Evolutionary conservation across 2,113 vertebrate genomes (phyloP), one percentile per base, ranked within the genome.

Genomic region (Microtus oregoni): DNA sequence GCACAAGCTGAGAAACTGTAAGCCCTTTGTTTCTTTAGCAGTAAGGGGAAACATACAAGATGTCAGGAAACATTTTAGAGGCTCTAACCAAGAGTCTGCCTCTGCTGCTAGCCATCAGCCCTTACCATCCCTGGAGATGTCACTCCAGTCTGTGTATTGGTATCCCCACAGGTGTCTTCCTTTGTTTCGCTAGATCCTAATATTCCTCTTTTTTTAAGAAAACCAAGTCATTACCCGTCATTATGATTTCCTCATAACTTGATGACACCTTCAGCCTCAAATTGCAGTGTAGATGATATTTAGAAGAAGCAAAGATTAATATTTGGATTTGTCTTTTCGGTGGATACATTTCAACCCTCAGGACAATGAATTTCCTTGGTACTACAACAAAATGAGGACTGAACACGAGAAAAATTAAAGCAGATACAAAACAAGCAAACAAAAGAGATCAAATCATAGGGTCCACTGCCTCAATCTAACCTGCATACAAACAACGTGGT

Each of bases 361-460:
- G 19, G 30, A 50, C 50, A 81, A 82, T 0, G 20, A 44, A 44
- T 91, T 90, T n/a, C 8, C n/a, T 85, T 91, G 26, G 55, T 7
- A 67, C 26, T 38, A 44, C 30, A 81, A 91, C 3, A 91, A 95
- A 95, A 81, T 89, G 44, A 88, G 87, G 20, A 30, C n/a, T 68
- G 47, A 91, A 47, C 28, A n/a, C 77, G 52, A 86, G 12, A 94
- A 14, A n/a, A 91, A 0, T 50, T 78, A 44, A 94, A 89, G 41
- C 13, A 68, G 4, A 7, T 14, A 17, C 47, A 73, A 58, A 77
- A 86, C 4, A 79, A 2, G 30, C 15, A 47, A 6, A 9, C 22
- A 83, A 83, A 15, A 76, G 20, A 63, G 35, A 79, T 26, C 35
- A 8, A 81, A 86, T 75, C 47, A 79, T 4, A 85, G 44, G 35